Conservation (phyloP, 2,888 invertebrate genomes). For the Falcaria lacertinaria region DNA sequence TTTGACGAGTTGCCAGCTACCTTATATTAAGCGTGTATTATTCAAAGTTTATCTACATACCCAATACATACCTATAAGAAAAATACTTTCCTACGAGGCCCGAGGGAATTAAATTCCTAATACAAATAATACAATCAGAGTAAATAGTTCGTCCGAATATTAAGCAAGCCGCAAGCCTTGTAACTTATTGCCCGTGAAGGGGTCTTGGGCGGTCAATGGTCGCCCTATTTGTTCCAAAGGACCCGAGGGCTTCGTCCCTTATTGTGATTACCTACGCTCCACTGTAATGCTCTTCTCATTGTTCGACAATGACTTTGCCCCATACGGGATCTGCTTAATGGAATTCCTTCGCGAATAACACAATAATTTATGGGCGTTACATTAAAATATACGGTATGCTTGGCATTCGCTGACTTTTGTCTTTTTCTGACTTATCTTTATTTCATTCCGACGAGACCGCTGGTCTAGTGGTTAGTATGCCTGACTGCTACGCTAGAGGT, state of each 20-base stretch:
- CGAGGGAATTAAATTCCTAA: no score
- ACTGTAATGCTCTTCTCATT: slow-evolving; percentile 5
- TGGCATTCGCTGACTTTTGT: no score
- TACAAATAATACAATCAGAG: background rate
- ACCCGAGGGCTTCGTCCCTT: slow-evolving; percentile 24
- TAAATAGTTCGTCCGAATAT: slow-evolving; percentile 6
- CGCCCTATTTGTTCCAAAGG: slow-evolving; percentile 19
- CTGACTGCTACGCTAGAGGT: no score
- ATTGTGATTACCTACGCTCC: slow-evolving; percentile 22
- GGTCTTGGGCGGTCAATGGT: slow-evolving; percentile 8
- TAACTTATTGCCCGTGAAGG: slow-evolving; percentile 11
- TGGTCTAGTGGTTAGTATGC: no score
- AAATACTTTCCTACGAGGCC: no score
- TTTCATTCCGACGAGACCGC: no score
- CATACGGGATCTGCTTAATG: background rate
- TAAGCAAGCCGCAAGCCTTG: background rate
- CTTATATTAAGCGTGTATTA: no score
- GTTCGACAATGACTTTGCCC: background rate
- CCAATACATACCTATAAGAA: no score
- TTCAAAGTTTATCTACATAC: no score
- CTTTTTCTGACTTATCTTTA: no score
- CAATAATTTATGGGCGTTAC: background rate
- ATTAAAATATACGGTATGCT: no score
- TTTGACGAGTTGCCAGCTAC: no score
- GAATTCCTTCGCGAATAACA: background rate